Evolutionary conservation across 1,140 invertebrate species (phyloP).

Genomic region (Chironomus tepperi): DNA sequence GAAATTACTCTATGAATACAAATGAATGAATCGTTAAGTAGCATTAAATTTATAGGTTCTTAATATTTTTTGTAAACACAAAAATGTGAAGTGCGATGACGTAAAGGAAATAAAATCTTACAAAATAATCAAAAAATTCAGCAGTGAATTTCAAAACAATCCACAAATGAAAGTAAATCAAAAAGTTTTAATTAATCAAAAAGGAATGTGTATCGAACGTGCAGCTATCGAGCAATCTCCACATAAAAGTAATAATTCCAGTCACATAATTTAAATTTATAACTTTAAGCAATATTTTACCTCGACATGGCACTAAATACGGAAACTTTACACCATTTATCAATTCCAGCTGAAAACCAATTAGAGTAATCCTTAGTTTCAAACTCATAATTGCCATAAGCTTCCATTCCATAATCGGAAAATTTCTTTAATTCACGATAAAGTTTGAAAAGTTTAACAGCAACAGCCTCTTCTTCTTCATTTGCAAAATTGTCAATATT

Average conservation of each 20-base stretch:
- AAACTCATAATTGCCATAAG: conserved; percentile 51
- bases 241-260: too few relatives aligned
- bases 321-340: conserved; percentile 85
- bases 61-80: too few relatives aligned
- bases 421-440: conserved; percentile 84
- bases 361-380: conserved; percentile 64
- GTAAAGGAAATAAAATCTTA: too few relatives aligned
- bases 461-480: conserved; percentile 44
- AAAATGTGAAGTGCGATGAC: too few relatives aligned
- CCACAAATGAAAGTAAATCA: neutral
- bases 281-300: neutral
- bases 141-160: too few relatives aligned
- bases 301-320: conserved; percentile 59
- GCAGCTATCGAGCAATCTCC: too few relatives aligned
- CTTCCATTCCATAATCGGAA: conserved; percentile 45
- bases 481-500: conserved; percentile 27
- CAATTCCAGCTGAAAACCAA: conserved; percentile 81
- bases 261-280: too few relatives aligned
- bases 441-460: conserved; percentile 81
- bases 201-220: neutral
- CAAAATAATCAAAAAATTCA: too few relatives aligned
- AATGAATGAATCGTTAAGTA: neutral
- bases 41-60: too few relatives aligned
- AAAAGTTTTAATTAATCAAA: neutral
- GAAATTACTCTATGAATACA: neutral